These are phyloP conservation scores for Chiroxiphia lanceolata DNA, from an alignment of 2,797 vertebrate genomes.

Conservation along the genomic window DNA sequence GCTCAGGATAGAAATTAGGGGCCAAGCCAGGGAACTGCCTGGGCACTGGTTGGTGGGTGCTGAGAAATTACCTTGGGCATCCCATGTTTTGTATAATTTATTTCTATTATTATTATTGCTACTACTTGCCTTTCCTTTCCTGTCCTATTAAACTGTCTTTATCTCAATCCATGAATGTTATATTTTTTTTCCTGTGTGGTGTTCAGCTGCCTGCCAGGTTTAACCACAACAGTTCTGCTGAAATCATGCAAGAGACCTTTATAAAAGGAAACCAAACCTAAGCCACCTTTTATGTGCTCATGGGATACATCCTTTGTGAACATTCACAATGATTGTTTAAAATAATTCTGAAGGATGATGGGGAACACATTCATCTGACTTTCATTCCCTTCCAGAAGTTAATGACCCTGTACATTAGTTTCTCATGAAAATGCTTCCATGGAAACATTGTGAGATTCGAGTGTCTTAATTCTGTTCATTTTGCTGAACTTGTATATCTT, in stretches of 20 bases:
- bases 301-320: not conserved
- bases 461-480: not conserved
- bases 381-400: not conserved
- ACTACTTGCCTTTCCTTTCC: not conserved
- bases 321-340: not conserved
- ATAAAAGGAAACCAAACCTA: not conserved
- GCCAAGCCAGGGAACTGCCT: not conserved
- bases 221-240: not conserved
- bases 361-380: not conserved
- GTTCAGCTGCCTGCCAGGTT: not conserved
- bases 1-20: not conserved
- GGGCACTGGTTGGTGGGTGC: accelerated
- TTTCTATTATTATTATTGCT: not conserved
- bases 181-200: not conserved
- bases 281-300: not conserved
- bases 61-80: not conserved
- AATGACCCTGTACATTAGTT: not conserved
- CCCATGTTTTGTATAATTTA: not conserved
- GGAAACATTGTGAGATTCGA: not conserved
- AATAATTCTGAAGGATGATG: not conserved
- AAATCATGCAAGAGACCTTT: not conserved
- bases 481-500: not conserved
- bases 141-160: not conserved
- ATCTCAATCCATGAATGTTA: not conserved
- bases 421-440: not conserved